Conservation (phyloP, 1,140 invertebrate species). For the Anagrus nilaparvatae region DNA sequence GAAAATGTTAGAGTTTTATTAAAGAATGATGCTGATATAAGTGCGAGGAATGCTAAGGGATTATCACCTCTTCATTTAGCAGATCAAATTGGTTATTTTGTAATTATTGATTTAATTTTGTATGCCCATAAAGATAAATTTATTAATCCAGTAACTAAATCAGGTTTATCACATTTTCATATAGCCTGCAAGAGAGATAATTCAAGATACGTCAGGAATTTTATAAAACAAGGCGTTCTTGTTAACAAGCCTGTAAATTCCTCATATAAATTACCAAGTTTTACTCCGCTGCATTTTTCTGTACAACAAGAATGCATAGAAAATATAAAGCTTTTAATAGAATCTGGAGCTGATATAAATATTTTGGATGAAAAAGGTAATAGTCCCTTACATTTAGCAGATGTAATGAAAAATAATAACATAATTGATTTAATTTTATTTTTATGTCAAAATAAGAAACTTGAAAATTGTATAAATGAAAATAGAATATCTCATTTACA, state of each 20-base stretch:
- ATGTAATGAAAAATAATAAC: not conserved
- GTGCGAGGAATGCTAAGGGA: too few relatives aligned
- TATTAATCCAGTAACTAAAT: not conserved
- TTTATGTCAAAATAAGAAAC: too few relatives aligned
- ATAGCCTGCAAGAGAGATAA: constrained; percentile 10
- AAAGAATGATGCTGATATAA: too few relatives aligned
- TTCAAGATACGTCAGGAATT: not conserved
- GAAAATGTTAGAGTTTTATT: too few relatives aligned
- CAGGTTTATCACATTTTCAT: constrained; percentile 12
- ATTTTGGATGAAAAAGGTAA: constrained; percentile 8
- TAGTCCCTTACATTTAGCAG: constrained; percentile 2
- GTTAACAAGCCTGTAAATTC: constrained; percentile 6
- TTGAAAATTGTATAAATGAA: not conserved
- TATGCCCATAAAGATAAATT: too few relatives aligned
- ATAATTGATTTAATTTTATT: constrained; percentile 7
- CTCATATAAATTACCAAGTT: constrained; percentile 3
- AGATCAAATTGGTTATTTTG: too few relatives aligned
- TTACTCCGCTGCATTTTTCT: constrained; percentile 12
- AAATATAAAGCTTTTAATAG: constrained; percentile 5
- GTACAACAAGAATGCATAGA: constrained; percentile 6
- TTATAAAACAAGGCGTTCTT: constrained; percentile 5
- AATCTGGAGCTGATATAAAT: not conserved
- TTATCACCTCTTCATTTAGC: constrained; percentile 6
- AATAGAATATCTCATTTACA: constrained; percentile 12
- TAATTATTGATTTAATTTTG: too few relatives aligned